Conservation (phyloP, 23 tunicate species). For the Trididemnum clinides region DNA sequence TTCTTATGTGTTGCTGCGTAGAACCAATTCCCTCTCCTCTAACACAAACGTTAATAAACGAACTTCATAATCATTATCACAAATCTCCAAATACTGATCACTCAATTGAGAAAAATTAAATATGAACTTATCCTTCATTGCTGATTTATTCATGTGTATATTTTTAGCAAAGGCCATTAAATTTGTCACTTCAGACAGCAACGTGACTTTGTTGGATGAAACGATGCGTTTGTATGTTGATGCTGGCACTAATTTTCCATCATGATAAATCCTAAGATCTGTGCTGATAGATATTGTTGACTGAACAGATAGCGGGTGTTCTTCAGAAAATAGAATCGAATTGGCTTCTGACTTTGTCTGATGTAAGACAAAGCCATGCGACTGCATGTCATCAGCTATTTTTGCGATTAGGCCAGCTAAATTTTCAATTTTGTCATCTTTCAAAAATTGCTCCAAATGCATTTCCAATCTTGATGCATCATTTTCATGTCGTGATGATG, state of each 20-base stretch:
- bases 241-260: background rate
- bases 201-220: background rate
- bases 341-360: too few relatives aligned
- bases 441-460: background rate
- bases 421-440: background rate
- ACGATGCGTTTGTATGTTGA: constrained; percentile 5
- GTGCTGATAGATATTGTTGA: too few relatives aligned
- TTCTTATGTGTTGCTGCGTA: background rate
- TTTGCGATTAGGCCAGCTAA: background rate
- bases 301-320: too few relatives aligned
- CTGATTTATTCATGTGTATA: background rate
- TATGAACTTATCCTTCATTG: background rate
- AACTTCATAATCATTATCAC: constrained; percentile 13
- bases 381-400: background rate
- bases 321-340: too few relatives aligned
- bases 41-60: background rate
- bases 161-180: constrained; percentile 24
- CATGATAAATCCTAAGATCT: background rate
- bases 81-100: background rate
- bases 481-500: background rate
- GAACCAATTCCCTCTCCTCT: background rate
- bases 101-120: background rate
- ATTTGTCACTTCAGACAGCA: constrained; percentile 9
- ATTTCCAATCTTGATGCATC: constrained; percentile 7
- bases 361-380: background rate